Base-by-base conservation (phyloP, 2,888 invertebrate genomes). In the Tetranychus truncatus region DNA sequence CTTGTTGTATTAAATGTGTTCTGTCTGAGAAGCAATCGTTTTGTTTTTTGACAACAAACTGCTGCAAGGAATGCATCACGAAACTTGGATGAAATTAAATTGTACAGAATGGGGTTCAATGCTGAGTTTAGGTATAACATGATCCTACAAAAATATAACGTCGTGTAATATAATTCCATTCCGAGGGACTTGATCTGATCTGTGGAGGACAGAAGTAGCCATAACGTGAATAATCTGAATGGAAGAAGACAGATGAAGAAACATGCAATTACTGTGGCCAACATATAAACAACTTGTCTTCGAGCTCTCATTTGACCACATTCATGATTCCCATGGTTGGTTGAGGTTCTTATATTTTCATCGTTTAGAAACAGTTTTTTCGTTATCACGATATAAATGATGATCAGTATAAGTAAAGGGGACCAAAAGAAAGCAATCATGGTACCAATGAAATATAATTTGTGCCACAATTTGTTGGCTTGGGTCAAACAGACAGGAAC, bases 121-220 rank as follows among this genome's bases (percentile, higher is more conserved):
- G 92, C 92, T 73, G 92, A 92, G 83, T 94, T 93, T 75, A 92
- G 86, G 84, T 92, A 92, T 79, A 91, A 84, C 89, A 93, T 91
- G 75, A 92, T 88, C 79, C 93, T 87, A 81, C 90, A 90, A 83
- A 92, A 89, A 83, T 90, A 91, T 77, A 93, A 84, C 77, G 92
- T 84, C 82, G 88, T 89, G 83, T 90, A 91, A 83, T 91, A 93
- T 74, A 87, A 87, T 79, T 92, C 91, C 81, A 90, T 85, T 76
- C 92, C 91, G 80, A 92, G 85, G 73, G 87, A 85, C 72, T 86
- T 84, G 67, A 90, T 84, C 46, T 87, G 84, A 81, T 87, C 86
- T 0, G 87, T 85, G 66, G 90, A 89, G 72, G 88, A 88, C 76
- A 90, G 86, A 74, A 94, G 89, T 76, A 92, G 88, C 91, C 92